Evolutionary conservation across 2,888 invertebrate genomes (phyloP).

Genomic region (Galeruca laticollis): DNA sequence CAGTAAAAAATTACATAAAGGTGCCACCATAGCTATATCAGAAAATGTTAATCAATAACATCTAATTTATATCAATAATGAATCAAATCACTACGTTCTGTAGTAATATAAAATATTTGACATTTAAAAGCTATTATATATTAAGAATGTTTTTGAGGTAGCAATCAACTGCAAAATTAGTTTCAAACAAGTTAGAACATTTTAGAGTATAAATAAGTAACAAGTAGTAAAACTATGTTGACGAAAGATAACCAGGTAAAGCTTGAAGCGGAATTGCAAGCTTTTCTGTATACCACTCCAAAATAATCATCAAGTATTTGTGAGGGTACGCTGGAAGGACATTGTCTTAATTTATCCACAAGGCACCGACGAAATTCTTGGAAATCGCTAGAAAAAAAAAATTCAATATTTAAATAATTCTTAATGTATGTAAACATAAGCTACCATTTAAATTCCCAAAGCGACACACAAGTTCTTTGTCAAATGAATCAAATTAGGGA

Average conservation of each 20-base stretch:
- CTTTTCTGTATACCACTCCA: not conserved
- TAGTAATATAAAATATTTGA: not conserved
- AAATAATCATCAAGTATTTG: slow-evolving; percentile 23
- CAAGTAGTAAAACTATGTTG: slow-evolving; percentile 13
- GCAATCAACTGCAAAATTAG: not conserved
- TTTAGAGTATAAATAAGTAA: slow-evolving; percentile 26
- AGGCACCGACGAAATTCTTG: not conserved
- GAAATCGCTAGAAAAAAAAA: slow-evolving; percentile 24
- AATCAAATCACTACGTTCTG: too few relatives aligned
- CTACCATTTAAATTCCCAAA: too few relatives aligned
- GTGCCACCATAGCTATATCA: too few relatives aligned
- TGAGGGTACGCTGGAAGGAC: not conserved
- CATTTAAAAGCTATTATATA: slow-evolving; percentile 4
- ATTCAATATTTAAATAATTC: not conserved
- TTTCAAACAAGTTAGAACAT: slow-evolving; percentile 20
- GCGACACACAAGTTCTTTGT: too few relatives aligned
- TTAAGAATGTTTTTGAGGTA: slow-evolving; percentile 20
- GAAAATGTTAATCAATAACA: too few relatives aligned
- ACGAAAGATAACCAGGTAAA: slow-evolving; percentile 16
- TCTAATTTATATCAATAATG: too few relatives aligned
- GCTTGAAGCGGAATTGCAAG: slow-evolving; percentile 25
- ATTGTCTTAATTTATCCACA: not conserved
- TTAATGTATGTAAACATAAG: not conserved
- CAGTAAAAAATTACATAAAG: not conserved
- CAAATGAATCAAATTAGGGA: too few relatives aligned